A percentile compares a stretch with the other conserved stretches of the same genome.
These are phyloP conservation scores for Myocastor coypus DNA, from an alignment of 2,113 vertebrate species.

Conservation along the genomic window DNA sequence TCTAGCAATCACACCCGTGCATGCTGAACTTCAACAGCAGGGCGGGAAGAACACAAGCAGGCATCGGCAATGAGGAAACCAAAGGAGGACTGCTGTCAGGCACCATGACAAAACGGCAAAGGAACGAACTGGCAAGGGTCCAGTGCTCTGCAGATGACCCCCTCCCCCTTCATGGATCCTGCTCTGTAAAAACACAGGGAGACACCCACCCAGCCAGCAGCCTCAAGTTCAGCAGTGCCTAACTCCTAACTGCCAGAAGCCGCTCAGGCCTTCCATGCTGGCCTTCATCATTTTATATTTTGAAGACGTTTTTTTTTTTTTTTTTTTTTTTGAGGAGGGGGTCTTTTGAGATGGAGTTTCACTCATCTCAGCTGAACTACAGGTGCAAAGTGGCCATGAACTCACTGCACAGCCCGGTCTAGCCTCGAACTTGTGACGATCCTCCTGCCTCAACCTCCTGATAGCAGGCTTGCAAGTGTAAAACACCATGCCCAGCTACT, in stretches of 20 bases:
- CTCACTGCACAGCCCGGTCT: neutral
- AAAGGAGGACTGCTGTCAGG: conserved; percentile 96
- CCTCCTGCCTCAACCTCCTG: neutral
- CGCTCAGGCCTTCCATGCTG: conserved; percentile 88
- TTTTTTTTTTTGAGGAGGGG: neutral
- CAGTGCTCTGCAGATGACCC: conserved; percentile 89
- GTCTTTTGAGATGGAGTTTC: neutral
- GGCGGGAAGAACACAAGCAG: conserved; percentile 91
- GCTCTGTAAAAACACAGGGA: conserved; percentile 83
- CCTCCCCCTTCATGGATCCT: conserved; percentile 84
- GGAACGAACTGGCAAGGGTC: conserved; percentile 95
- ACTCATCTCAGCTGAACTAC: neutral
- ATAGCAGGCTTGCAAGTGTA: neutral
- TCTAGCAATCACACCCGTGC: conserved; percentile 93
- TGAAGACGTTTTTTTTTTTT: conserved; percentile 63
- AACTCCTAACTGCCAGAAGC: conserved; percentile 87
- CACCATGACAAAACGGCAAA: conserved; percentile 96
- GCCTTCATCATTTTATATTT: conserved; percentile 90
- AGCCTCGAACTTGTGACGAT: neutral
- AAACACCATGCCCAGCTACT: conserved; percentile 72
- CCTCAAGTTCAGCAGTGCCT: conserved; percentile 87
- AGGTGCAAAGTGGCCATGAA: neutral
- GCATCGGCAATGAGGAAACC: conserved; percentile 93
- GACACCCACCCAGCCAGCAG: conserved; percentile 85
- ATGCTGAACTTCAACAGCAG: conserved; percentile 96